phyloP scores from a whole-genome alignment of 2,888 invertebrate genomes.

The Trachelus tabidus region DNA sequence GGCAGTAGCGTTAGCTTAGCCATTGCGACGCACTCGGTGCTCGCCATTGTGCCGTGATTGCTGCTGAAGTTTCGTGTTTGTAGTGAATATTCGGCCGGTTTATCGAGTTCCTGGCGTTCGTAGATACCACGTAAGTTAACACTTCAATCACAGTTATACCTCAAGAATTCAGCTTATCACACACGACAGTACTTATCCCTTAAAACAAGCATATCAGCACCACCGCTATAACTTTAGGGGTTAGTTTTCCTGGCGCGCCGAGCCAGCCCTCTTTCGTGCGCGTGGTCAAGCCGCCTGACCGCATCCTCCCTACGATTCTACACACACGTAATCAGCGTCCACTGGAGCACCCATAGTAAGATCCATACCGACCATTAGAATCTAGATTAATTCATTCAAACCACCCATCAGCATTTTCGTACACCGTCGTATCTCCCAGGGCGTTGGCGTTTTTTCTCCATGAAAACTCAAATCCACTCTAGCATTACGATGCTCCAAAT shows the following conservation, averaged over 20 bases:
- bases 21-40: slow-evolving; percentile 44
- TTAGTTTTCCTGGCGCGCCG: slow-evolving; percentile 43
- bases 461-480: not conserved
- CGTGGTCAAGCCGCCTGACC: slow-evolving; percentile 34
- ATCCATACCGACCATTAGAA: not conserved
- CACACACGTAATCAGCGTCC: not conserved
- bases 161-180: not conserved
- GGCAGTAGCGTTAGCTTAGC: slow-evolving; percentile 30
- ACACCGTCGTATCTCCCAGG: not conserved
- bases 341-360: not conserved
- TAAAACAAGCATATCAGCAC: not conserved
- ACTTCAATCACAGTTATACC: not conserved
- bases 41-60: slow-evolving; percentile 55
- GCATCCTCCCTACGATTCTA: not conserved
- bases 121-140: slow-evolving; percentile 33
- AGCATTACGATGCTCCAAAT: not conserved
- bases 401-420: not conserved
- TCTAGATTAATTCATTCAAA: not conserved
- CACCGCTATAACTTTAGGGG: slow-evolving; percentile 38
- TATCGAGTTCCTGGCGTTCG: slow-evolving; percentile 27
- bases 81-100: slow-evolving; percentile 50
- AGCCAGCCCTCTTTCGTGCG: slow-evolving; percentile 42
- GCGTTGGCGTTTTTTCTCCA: not conserved
- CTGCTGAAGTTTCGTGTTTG: slow-evolving; percentile 51
- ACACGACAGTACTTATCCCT: not conserved